A percentile compares a stretch with the other conserved stretches of the same genome.
These are phyloP conservation scores for Cyanoderma ruficeps DNA, from an alignment of 2,113 vertebrate species.

Conservation along the genomic window DNA sequence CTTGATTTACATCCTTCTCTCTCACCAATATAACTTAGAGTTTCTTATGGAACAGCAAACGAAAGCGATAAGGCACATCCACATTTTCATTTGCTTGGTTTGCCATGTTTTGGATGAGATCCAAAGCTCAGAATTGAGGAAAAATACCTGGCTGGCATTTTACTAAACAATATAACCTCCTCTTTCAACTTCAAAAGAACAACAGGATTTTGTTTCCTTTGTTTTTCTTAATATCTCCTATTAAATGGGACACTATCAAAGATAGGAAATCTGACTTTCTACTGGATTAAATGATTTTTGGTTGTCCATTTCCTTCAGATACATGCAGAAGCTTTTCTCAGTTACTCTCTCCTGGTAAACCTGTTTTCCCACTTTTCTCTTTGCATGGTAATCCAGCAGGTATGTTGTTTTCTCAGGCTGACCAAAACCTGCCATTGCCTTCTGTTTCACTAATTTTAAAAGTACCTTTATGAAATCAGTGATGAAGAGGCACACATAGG, in stretches of 20 bases:
- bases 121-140: background rate
- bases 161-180: background rate
- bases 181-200: constrained; percentile 14
- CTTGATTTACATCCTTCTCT: background rate
- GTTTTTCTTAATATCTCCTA: background rate
- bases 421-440: background rate
- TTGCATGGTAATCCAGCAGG: background rate
- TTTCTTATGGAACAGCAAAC: background rate
- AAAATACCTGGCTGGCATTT: background rate
- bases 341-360: background rate
- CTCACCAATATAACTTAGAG: background rate
- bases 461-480: background rate
- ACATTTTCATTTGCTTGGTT: background rate
- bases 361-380: background rate
- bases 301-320: background rate
- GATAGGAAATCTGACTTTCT: background rate
- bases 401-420: background rate
- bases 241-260: background rate
- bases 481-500: background rate
- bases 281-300: background rate
- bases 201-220: background rate
- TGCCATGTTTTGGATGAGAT: background rate
- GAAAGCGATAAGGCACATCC: background rate
- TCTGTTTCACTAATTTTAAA: background rate
- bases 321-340: background rate